These are phyloP conservation scores for Hyalella azteca DNA, from an alignment of 2,888 invertebrate species.

Conservation along the genomic window DNA sequence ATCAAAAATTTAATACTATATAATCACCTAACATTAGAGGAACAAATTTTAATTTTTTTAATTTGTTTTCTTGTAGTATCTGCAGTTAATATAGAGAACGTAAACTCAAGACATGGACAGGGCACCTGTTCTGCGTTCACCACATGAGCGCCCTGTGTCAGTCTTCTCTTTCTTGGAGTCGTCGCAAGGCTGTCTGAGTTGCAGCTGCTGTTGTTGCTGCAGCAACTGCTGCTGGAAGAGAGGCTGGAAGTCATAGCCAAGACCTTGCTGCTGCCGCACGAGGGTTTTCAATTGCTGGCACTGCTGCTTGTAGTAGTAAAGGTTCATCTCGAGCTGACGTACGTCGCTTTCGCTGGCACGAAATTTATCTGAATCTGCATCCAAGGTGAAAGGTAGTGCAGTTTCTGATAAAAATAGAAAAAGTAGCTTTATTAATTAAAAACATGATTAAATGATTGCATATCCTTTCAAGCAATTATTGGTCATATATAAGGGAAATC, in stretches of 20 bases:
- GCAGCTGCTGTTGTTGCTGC: constrained; percentile 4
- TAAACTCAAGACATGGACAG: too few relatives aligned
- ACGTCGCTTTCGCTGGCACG: constrained; percentile 19
- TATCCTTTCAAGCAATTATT: too few relatives aligned
- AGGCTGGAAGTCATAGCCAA: constrained; percentile 31
- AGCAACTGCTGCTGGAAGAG: constrained; percentile 7
- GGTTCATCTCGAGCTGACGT: constrained; percentile 50
- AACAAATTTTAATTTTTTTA: too few relatives aligned
- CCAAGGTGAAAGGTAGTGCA: not conserved
- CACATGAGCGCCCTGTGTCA: too few relatives aligned
- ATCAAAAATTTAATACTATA: too few relatives aligned
- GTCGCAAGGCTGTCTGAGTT: not conserved
- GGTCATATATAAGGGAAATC: too few relatives aligned
- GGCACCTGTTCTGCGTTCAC: too few relatives aligned
- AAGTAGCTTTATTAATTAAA: too few relatives aligned
- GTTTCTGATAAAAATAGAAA: not conserved
- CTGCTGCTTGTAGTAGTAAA: constrained; percentile 56
- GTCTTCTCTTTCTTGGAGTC: not conserved
- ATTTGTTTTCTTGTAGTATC: too few relatives aligned
- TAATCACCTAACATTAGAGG: too few relatives aligned
- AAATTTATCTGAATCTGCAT: not conserved
- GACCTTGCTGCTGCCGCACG: constrained; percentile 47
- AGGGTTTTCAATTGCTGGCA: constrained; percentile 54
- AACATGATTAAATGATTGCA: too few relatives aligned
- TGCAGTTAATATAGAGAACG: too few relatives aligned